Conservation (phyloP, 2,797 vertebrate genomes). For the Choloepus didactylus region DNA sequence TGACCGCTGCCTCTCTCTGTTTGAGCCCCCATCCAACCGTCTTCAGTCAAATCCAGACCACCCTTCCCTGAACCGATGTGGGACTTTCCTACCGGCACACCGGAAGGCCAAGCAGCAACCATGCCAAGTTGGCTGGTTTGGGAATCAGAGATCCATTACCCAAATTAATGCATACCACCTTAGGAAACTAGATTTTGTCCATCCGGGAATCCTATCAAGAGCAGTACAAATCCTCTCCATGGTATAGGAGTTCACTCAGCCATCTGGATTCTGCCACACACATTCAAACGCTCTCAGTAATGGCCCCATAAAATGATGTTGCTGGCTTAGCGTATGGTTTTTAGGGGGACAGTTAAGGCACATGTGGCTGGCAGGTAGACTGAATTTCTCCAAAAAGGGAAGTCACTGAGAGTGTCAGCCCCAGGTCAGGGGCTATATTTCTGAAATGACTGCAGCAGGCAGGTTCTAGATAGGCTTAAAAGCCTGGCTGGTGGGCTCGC, state of each 20-base stretch:
- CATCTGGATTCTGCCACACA: background rate
- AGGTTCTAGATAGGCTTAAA: background rate
- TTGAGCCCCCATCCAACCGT: background rate
- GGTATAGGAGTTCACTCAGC: background rate
- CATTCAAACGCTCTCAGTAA: too few relatives aligned
- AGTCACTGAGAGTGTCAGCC: background rate
- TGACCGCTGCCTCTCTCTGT: background rate
- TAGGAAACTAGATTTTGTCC: background rate
- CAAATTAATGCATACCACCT: background rate
- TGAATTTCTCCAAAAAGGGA: slow-evolving; percentile 15
- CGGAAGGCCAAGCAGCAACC: background rate
- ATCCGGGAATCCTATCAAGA: background rate
- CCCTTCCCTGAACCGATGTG: background rate
- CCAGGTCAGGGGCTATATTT: background rate
- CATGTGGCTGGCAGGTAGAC: background rate
- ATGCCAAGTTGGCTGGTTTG: background rate
- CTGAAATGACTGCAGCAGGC: background rate
- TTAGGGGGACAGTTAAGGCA: background rate
- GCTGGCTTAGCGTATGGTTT: background rate
- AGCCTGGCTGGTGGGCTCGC: background rate
- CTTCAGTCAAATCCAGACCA: slow-evolving; percentile 47
- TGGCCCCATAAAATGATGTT: background rate
- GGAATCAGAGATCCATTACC: background rate
- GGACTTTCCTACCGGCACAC: background rate
- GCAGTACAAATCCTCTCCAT: background rate